Conservation (phyloP, 1,140 invertebrate species). For the Palaemon carinicauda region DNA sequence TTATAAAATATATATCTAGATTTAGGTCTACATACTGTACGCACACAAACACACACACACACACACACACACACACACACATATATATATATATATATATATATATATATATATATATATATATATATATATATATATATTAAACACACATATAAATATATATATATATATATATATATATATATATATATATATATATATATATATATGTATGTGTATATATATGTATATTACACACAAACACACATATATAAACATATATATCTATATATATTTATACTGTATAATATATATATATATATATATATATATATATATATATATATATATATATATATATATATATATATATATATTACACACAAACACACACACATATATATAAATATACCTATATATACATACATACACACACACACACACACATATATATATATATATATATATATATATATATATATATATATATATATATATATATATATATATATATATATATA, state of each 20-base stretch:
- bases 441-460: not conserved
- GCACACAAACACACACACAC: too few relatives aligned
- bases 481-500: too few relatives aligned
- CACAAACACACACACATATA: not conserved
- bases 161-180: constrained; percentile 9
- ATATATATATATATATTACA: not conserved
- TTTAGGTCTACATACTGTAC: too few relatives aligned
- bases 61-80: too few relatives aligned
- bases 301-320: not conserved
- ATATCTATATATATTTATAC: not conserved
- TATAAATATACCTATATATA: too few relatives aligned
- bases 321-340: not conserved
- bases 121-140: too few relatives aligned
- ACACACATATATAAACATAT: not conserved
- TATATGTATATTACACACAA: not conserved
- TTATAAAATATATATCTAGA: too few relatives aligned
- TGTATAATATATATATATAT: not conserved
- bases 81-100: too few relatives aligned
- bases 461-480: not conserved
- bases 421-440: too few relatives aligned
- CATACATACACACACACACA: too few relatives aligned
- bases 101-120: too few relatives aligned
- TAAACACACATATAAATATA: not conserved
- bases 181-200: constrained; percentile 9
- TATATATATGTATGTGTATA: not conserved